phyloP scores from a whole-genome alignment of 1,140 invertebrate genomes.

The Neoseiulus cucumeris region DNA sequence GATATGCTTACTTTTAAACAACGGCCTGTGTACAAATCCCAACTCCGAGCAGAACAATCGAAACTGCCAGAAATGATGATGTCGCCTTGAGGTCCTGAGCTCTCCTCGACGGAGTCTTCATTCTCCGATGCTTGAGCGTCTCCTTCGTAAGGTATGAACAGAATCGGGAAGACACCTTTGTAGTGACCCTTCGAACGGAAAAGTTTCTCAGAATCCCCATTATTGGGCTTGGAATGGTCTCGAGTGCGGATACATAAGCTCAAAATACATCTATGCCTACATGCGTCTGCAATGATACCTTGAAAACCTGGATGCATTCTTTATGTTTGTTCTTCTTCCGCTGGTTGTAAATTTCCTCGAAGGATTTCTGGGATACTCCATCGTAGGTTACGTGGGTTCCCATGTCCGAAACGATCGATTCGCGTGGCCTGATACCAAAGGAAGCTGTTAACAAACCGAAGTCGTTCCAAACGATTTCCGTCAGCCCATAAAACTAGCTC shows the following conservation, averaged over 20 bases:
- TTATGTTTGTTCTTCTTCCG: conserved; percentile 4
- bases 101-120: conserved; percentile 20
- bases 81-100: conserved; percentile 16
- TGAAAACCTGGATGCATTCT: neutral
- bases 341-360: neutral
- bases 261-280: conserved; percentile 12
- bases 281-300: conserved; percentile 3
- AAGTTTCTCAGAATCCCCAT: conserved; percentile 2
- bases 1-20: conserved; percentile 25
- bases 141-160: conserved; percentile 31
- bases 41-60: conserved; percentile 31
- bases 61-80: conserved; percentile 33
- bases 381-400: neutral
- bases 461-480: too few relatives aligned
- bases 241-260: neutral
- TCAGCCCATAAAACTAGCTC: too few relatives aligned
- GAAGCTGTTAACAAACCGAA: too few relatives aligned
- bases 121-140: conserved; percentile 21
- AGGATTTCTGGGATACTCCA: neutral
- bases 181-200: conserved; percentile 30
- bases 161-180: conserved; percentile 33
- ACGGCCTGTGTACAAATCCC: conserved; percentile 32
- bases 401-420: neutral
- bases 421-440: neutral
- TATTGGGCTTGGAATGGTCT: neutral